These are phyloP conservation scores for Neodon shergylaensis DNA, from an alignment of 2,113 vertebrate genomes.

Conservation along the genomic window DNA sequence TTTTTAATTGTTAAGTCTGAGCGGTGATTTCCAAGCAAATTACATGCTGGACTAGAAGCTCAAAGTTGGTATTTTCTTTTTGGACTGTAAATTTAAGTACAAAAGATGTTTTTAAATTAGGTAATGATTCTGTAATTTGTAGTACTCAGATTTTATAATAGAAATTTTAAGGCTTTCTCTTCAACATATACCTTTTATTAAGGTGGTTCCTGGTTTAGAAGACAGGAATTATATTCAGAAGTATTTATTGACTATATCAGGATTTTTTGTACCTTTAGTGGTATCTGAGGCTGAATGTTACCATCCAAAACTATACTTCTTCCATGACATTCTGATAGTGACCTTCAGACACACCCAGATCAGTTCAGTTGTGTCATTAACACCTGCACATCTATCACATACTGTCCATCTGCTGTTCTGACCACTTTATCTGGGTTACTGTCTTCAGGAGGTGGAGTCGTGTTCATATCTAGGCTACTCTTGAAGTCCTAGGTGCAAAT, in stretches of 20 bases:
- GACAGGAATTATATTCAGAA: conserved; percentile 12
- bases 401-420: neutral
- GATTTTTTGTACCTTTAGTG: neutral
- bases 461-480: neutral
- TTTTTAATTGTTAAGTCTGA: conserved; percentile 13
- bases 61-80: conserved; percentile 40
- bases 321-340: neutral
- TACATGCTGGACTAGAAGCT: neutral
- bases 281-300: neutral
- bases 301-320: neutral
- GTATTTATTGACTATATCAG: neutral
- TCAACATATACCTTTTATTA: conserved; percentile 8
- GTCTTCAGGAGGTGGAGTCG: neutral
- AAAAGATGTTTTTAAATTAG: conserved; percentile 24
- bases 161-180: neutral
- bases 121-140: conserved; percentile 44
- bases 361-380: neutral
- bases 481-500: neutral
- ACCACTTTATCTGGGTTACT: neutral
- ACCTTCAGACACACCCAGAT: neutral
- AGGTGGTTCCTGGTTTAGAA: conserved; percentile 21
- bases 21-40: conserved; percentile 26
- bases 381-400: neutral
- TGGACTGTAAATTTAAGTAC: conserved; percentile 3
- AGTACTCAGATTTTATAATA: conserved; percentile 10